Percentiles rank a stretch among this genome's conserved stretches.
phyloP scores from a whole-genome alignment of 2,797 vertebrate species.

The Microchirus variegatus region DNA sequence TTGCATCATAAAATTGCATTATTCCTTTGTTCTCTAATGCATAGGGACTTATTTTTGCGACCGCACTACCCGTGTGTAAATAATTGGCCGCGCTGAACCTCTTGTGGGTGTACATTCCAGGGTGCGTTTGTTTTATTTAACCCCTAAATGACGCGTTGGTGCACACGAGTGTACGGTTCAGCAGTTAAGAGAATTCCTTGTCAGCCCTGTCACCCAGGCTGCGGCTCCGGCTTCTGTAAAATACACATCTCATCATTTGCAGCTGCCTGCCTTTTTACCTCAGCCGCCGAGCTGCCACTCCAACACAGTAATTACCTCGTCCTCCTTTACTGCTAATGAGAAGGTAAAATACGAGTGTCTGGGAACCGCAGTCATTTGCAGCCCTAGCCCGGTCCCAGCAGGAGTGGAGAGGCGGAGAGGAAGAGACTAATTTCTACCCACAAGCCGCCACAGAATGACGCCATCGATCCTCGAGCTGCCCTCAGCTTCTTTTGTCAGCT shows the following conservation, averaged over 20 bases:
- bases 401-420: constrained; percentile 22
- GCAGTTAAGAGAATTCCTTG: constrained; percentile 25
- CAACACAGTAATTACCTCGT: constrained; percentile 75
- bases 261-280: constrained; percentile 47
- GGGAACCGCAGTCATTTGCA: constrained; percentile 69
- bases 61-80: constrained; percentile 2
- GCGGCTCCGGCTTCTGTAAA: constrained; percentile 40
- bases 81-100: constrained; percentile 38
- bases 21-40: too few relatives aligned
- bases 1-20: too few relatives aligned
- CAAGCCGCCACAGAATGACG: constrained; percentile 49
- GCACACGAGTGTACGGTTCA: constrained; percentile 18
- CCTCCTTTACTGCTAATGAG: constrained; percentile 82
- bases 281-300: constrained; percentile 67
- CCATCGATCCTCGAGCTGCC: constrained; percentile 36
- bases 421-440: constrained; percentile 53
- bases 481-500: constrained; percentile 5
- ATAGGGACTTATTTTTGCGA: too few relatives aligned
- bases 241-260: constrained; percentile 52
- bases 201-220: constrained; percentile 25
- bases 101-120: constrained; percentile 35
- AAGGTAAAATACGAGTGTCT: constrained; percentile 78
- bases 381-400: constrained; percentile 54
- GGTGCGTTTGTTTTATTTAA: constrained; percentile 47
- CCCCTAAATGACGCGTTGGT: constrained; percentile 10